These are phyloP conservation scores for Hirundo rustica DNA, from an alignment of 2,797 vertebrate genomes.

Conservation along the genomic window DNA sequence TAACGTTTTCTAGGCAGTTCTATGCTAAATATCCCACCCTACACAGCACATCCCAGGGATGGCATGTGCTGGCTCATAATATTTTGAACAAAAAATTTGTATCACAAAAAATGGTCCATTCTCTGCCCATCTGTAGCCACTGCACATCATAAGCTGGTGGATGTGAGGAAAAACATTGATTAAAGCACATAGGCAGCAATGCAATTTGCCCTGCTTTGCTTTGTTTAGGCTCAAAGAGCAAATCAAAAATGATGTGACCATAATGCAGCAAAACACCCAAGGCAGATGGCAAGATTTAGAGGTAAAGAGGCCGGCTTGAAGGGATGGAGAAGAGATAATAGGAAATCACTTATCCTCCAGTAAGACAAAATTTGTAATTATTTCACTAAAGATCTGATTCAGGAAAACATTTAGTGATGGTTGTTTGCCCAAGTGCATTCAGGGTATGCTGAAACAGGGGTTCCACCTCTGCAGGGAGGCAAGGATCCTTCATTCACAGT, in stretches of 20 bases:
- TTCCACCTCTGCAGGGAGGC: background rate
- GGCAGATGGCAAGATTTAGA: background rate
- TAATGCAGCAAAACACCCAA: background rate
- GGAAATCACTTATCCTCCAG: background rate
- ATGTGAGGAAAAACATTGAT: background rate
- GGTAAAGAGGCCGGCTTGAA: background rate
- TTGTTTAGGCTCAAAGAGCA: background rate
- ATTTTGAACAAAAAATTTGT: background rate
- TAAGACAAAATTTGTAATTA: background rate
- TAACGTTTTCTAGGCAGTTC: background rate
- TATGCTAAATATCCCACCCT: background rate
- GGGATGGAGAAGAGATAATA: background rate
- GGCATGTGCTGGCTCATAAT: background rate
- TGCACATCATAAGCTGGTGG: background rate
- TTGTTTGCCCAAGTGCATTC: background rate
- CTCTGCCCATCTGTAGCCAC: background rate
- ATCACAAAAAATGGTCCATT: background rate
- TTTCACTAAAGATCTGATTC: background rate
- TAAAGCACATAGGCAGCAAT: background rate
- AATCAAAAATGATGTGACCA: background rate
- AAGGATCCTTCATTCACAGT: background rate
- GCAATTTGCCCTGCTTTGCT: background rate
- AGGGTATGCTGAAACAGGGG: background rate
- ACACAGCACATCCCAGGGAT: background rate
- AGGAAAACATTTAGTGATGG: background rate